A percentile compares a stretch with the other conserved stretches of the same genome.
Conservation (phyloP, 2,113 vertebrate species). For the Caretta caretta region DNA sequence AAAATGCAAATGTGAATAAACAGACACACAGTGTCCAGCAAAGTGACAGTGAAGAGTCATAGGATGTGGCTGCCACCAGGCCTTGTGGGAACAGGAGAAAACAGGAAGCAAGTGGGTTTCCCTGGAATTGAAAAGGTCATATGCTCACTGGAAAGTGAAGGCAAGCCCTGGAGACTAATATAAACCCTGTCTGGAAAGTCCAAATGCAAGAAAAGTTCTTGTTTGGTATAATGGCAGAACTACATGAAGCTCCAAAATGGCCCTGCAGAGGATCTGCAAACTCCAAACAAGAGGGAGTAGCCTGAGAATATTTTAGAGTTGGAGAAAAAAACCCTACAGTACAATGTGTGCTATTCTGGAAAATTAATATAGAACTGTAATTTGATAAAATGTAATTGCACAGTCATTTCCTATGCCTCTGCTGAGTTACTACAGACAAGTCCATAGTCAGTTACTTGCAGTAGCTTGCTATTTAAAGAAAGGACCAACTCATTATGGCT, state of each 20-base stretch:
- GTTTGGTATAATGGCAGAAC: rapidly evolving
- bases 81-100: background rate
- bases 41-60: background rate
- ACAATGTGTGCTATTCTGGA: background rate
- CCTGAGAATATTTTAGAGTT: background rate
- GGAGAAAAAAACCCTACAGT: background rate
- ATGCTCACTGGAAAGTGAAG: background rate
- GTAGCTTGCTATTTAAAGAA: background rate
- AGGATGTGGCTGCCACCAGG: background rate
- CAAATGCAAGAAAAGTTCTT: background rate
- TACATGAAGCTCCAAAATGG: rapidly evolving
- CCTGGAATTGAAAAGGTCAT: rapidly evolving
- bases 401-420: background rate
- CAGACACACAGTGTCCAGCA: background rate
- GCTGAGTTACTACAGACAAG: background rate
- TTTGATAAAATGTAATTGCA: background rate
- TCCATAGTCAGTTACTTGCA: background rate
- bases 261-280: background rate
- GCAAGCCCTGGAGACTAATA: background rate
- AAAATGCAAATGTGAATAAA: background rate
- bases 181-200: background rate
- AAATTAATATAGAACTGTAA: background rate
- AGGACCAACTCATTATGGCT: background rate
- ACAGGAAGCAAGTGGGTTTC: background rate
- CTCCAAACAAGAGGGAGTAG: rapidly evolving